Evolutionary conservation across 2,797 vertebrate species (phyloP).

Genomic region (Rallus crepitans): DNA sequence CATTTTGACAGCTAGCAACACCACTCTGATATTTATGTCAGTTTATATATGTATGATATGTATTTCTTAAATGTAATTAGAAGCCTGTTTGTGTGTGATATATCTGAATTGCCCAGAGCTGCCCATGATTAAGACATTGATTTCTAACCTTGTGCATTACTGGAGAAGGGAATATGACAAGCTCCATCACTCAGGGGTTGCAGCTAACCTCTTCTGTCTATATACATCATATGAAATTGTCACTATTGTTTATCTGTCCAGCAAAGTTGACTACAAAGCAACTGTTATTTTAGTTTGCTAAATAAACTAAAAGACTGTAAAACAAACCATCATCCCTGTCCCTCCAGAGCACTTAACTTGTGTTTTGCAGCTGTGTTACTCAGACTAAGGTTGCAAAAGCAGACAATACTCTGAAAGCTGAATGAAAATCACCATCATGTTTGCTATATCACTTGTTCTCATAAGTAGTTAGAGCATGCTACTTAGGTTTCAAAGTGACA

Average conservation of each 20-base stretch:
- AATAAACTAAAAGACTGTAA: slow-evolving; percentile 53
- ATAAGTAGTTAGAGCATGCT: neutral
- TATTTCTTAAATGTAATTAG: slow-evolving; percentile 82
- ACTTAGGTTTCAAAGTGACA: neutral
- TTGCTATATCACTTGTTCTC: neutral
- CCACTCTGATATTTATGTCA: slow-evolving; percentile 86
- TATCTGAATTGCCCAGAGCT: slow-evolving; percentile 74
- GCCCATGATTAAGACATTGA: slow-evolving; percentile 74
- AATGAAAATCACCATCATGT: neutral
- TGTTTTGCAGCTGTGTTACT: neutral
- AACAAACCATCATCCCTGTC: neutral
- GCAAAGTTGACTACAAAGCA: slow-evolving; percentile 61
- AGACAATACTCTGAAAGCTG: neutral
- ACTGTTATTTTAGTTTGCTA: slow-evolving; percentile 48
- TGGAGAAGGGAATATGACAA: slow-evolving; percentile 76
- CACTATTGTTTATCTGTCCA: slow-evolving; percentile 74
- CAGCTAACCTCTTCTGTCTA: slow-evolving; percentile 69
- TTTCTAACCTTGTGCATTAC: slow-evolving; percentile 72
- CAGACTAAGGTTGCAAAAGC: neutral
- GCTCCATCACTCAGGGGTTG: slow-evolving; percentile 71
- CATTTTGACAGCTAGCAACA: slow-evolving; percentile 86
- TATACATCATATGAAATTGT: slow-evolving; percentile 74
- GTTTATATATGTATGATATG: slow-evolving; percentile 86
- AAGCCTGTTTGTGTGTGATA: slow-evolving; percentile 72
- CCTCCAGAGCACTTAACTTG: neutral